Conservation (phyloP, 2,113 vertebrate genomes). For the Pollimyrus isidori region DNA sequence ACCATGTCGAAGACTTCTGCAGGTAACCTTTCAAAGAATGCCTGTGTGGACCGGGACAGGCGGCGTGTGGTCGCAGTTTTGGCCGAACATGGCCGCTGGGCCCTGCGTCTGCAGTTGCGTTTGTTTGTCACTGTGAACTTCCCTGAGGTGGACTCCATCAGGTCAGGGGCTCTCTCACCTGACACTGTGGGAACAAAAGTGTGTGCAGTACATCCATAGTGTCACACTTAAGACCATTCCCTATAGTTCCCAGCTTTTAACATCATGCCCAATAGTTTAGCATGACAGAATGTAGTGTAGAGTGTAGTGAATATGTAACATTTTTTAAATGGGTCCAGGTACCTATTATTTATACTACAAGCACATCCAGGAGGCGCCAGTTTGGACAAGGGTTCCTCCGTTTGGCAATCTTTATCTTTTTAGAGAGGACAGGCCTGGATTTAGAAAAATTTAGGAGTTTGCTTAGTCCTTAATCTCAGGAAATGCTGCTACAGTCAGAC, state of each 20-base stretch:
- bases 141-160: constrained; percentile 24
- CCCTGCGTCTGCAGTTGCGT: constrained; percentile 34
- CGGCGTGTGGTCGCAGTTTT: constrained; percentile 31
- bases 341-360: background rate
- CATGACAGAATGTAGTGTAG: background rate
- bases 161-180: background rate
- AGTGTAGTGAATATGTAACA: background rate
- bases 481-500: background rate
- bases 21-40: constrained; percentile 64
- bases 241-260: background rate
- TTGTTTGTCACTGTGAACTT: constrained; percentile 33
- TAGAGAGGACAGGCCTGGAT: background rate
- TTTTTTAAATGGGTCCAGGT: background rate
- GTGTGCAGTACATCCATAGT: background rate
- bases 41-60: constrained; percentile 40
- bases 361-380: background rate
- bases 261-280: background rate
- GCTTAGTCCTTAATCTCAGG: background rate
- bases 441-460: background rate
- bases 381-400: background rate
- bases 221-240: background rate
- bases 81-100: background rate
- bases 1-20: constrained; percentile 76
- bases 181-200: background rate
- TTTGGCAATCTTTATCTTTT: background rate